Conservation (phyloP, 2,888 invertebrate genomes). For the Ennomos erosarius region DNA sequence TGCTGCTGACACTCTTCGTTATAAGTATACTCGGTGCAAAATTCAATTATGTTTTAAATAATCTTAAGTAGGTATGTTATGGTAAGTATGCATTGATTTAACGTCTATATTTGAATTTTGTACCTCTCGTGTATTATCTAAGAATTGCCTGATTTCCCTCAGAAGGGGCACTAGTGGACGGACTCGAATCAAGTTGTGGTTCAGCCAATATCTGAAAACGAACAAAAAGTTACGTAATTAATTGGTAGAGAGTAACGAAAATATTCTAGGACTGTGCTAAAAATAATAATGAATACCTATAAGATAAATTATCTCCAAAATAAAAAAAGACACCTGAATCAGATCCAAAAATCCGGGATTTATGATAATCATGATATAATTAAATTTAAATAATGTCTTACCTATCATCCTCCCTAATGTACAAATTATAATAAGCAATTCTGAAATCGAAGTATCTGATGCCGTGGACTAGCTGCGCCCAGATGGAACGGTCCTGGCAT, state of each 20-base stretch:
- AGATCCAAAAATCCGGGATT: too few species aligned
- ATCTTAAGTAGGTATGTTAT: too few species aligned
- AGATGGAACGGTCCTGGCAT: slow-evolving; percentile 91
- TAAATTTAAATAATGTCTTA: slow-evolving; percentile 37
- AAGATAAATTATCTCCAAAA: too few species aligned
- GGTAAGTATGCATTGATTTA: background rate
- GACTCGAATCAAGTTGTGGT: slow-evolving; percentile 89
- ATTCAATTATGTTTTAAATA: too few species aligned
- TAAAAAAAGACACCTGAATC: too few species aligned
- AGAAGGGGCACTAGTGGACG: slow-evolving; percentile 88
- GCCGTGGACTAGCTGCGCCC: slow-evolving; percentile 94
- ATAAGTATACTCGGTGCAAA: too few species aligned
- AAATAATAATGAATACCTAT: too few species aligned
- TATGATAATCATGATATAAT: too few species aligned
- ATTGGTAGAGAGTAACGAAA: too few species aligned
- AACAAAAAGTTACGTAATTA: slow-evolving; percentile 1
- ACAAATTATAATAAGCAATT: slow-evolving; percentile 88
- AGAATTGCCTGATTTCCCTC: slow-evolving; percentile 88
- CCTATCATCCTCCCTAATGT: slow-evolving; percentile 70
- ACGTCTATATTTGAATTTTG: slow-evolving; percentile 21
- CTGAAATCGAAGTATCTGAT: slow-evolving; percentile 93
- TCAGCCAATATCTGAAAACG: slow-evolving; percentile 88
- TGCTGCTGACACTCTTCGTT: too few species aligned
- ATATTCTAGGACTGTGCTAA: too few species aligned
- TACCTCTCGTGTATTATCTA: slow-evolving; percentile 88